phyloP scores from a whole-genome alignment of 2,888 invertebrate genomes.

The Cryptocheilus praepositus region DNA sequence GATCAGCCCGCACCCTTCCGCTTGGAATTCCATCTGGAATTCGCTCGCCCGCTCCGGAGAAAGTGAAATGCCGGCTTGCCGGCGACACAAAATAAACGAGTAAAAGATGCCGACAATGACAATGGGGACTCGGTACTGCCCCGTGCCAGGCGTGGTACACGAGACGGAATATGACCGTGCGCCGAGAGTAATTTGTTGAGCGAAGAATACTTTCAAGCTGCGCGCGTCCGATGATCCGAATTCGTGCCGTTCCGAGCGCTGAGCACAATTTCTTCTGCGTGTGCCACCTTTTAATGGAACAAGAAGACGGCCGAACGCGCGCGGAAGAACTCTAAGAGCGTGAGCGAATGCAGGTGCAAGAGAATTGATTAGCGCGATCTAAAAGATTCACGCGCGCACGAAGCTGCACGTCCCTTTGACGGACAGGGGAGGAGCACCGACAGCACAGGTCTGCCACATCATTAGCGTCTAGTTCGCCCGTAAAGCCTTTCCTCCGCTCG shows the following conservation, averaged over 20 bases:
- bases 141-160: slow-evolving; percentile 23
- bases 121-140: slow-evolving; percentile 38
- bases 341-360: slow-evolving; percentile 20
- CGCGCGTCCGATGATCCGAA: too few species aligned
- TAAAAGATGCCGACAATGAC: slow-evolving; percentile 38
- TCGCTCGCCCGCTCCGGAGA: slow-evolving; percentile 46
- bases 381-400: slow-evolving; percentile 46
- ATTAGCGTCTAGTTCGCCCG: slow-evolving; percentile 16
- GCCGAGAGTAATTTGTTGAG: too few species aligned
- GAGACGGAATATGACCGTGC: neutral
- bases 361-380: slow-evolving; percentile 42
- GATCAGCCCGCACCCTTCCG: slow-evolving; percentile 51
- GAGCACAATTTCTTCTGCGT: too few species aligned
- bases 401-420: slow-evolving; percentile 25
- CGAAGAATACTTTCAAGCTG: too few species aligned
- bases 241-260: too few species aligned
- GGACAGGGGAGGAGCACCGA: neutral
- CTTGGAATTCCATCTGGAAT: slow-evolving; percentile 51
- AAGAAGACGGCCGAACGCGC: too few species aligned
- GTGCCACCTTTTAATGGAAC: too few species aligned
- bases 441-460: slow-evolving; percentile 35
- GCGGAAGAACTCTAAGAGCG: too few species aligned
- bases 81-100: slow-evolving; percentile 48
- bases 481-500: slow-evolving; percentile 2
- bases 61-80: slow-evolving; percentile 49